Conservation (phyloP, 2,888 invertebrate genomes). For the Drosophila dives region DNA sequence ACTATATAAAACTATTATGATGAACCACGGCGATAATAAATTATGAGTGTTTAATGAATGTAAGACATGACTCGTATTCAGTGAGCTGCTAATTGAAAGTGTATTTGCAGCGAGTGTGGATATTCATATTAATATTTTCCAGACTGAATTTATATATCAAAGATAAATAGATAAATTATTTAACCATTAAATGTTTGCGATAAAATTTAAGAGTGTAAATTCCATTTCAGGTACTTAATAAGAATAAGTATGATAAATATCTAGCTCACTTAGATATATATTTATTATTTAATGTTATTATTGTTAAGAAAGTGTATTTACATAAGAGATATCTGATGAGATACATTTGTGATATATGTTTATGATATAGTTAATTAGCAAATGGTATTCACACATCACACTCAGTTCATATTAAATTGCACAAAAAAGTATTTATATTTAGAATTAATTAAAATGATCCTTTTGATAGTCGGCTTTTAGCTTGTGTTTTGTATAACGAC, state of each 20-base stretch:
- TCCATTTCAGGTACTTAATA: neutral
- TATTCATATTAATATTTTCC: neutral
- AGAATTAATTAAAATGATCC: neutral
- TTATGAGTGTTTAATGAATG: constrained; percentile 35
- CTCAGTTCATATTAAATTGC: neutral
- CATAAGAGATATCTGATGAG: neutral
- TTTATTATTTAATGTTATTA: neutral
- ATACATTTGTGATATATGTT: neutral
- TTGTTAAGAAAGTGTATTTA: neutral
- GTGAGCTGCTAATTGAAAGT: neutral
- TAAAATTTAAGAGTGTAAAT: neutral
- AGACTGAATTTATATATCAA: neutral
- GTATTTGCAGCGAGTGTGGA: neutral
- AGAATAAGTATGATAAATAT: neutral
- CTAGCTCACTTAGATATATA: neutral
- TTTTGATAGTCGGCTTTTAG: neutral
- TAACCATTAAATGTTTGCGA: neutral
- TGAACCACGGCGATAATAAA: constrained; percentile 26
- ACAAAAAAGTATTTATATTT: neutral
- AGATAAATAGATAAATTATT: neutral
- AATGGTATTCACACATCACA: neutral
- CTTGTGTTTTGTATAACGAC: neutral
- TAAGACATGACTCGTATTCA: constrained; percentile 5
- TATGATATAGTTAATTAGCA: neutral
- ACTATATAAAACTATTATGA: constrained; percentile 33